Conservation (phyloP, 2,888 invertebrate genomes). For the Cryptocephalus moraei region DNA sequence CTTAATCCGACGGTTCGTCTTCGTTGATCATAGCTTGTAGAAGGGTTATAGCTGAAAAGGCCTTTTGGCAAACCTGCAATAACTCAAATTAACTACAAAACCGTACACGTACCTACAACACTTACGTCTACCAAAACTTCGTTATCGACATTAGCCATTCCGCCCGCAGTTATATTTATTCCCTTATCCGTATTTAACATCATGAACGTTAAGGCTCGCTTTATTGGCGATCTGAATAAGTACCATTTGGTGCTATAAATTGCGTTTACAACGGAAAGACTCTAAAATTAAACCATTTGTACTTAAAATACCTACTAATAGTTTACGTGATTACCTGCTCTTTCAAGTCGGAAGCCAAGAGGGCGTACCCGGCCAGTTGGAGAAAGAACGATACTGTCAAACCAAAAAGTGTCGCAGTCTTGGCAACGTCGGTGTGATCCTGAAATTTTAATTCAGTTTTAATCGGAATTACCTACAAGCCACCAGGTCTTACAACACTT, state of each 20-base stretch:
- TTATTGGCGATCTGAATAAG: background rate
- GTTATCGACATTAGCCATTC: background rate
- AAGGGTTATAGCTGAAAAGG: slow-evolving; percentile 7
- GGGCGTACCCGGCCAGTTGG: slow-evolving; percentile 11
- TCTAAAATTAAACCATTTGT: background rate
- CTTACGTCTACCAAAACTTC: background rate
- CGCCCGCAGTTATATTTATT: background rate
- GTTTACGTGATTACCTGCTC: slow-evolving; percentile 2
- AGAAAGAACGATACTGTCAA: slow-evolving; percentile 7
- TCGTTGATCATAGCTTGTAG: slow-evolving; percentile 2
- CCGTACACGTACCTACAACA: no score
- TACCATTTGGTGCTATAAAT: background rate
- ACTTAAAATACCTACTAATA: background rate
- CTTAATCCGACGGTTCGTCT: background rate
- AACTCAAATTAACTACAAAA: background rate
- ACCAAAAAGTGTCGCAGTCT: slow-evolving; percentile 10
- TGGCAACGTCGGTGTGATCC: slow-evolving; percentile 10
- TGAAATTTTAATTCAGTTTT: background rate
- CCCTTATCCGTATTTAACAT: slow-evolving; percentile 1
- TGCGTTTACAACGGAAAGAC: background rate
- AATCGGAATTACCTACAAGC: no score
- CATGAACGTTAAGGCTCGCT: background rate
- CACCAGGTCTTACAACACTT: slow-evolving; percentile 5
- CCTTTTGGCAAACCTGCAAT: slow-evolving; percentile 6
- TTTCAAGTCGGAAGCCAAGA: slow-evolving; percentile 7